phyloP scores from a whole-genome alignment of 2,797 vertebrate genomes.

The Eulemur albifrons region DNA sequence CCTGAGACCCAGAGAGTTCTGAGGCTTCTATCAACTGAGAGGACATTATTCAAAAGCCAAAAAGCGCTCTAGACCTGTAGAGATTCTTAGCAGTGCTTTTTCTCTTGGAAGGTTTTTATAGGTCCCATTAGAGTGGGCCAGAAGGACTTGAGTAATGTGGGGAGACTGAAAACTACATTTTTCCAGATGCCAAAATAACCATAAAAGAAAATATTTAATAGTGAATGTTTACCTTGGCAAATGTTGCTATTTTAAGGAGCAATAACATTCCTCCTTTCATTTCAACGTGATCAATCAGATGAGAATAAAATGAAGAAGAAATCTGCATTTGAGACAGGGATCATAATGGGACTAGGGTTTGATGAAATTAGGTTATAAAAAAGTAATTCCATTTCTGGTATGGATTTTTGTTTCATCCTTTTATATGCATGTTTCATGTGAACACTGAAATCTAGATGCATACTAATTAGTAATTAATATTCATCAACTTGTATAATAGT shows the following conservation, averaged over 20 bases:
- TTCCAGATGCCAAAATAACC: not conserved
- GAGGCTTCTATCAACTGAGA: not conserved
- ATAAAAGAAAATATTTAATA: not conserved
- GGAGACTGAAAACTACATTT: not conserved
- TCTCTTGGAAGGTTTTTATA: conserved; percentile 46
- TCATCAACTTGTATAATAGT: conserved; percentile 61
- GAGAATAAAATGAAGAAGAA: not conserved
- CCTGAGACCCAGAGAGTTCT: not conserved
- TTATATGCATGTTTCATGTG: conserved; percentile 26
- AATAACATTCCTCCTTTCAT: not conserved
- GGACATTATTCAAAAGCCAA: conserved; percentile 32
- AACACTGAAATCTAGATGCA: conserved; percentile 53
- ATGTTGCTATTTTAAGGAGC: not conserved
- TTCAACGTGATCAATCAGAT: not conserved
- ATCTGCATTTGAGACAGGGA: not conserved
- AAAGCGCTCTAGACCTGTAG: conserved; percentile 24
- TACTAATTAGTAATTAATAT: conserved; percentile 67
- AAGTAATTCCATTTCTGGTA: conserved; percentile 30
- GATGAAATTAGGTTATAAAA: conserved; percentile 43
- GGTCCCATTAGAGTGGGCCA: not conserved
- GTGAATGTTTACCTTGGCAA: not conserved
- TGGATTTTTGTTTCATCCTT: conserved; percentile 12
- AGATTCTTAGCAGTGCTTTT: not conserved
- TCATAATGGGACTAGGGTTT: not conserved
- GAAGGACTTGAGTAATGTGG: not conserved